phyloP scores from a whole-genome alignment of 2,888 invertebrate species.

The Thecophora atra region DNA sequence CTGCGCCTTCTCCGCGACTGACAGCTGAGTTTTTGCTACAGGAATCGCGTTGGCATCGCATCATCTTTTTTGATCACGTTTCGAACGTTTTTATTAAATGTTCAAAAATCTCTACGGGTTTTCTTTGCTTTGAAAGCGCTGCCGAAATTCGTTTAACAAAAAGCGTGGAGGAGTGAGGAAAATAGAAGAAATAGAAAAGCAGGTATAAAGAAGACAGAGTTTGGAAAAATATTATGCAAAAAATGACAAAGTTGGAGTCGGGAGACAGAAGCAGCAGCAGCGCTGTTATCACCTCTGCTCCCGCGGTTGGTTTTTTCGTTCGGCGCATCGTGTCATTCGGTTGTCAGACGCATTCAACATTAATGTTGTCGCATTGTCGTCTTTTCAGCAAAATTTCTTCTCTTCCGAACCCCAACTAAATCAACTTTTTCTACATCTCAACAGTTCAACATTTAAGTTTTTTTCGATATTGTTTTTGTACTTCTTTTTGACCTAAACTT shows the following conservation, averaged over 20 bases:
- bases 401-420: background rate
- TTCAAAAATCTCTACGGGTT: constrained; percentile 18
- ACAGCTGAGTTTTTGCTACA: background rate
- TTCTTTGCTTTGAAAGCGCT: constrained; percentile 13
- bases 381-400: constrained; percentile 17
- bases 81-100: constrained; percentile 32
- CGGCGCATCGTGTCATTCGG: constrained; percentile 7
- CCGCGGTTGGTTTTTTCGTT: background rate
- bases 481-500: background rate
- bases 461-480: background rate
- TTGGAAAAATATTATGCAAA: background rate
- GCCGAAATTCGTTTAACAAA: constrained; percentile 20
- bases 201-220: background rate
- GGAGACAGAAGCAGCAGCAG: background rate
- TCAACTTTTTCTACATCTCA: background rate
- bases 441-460: background rate
- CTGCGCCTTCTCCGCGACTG: no score
- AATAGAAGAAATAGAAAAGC: constrained; percentile 2
- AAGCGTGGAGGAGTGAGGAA: background rate
- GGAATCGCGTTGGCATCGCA: constrained; percentile 7
- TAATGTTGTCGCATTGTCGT: constrained; percentile 35
- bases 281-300: background rate
- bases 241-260: background rate
- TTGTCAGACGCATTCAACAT: constrained; percentile 35
- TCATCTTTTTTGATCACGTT: constrained; percentile 36